These are phyloP conservation scores for Drosophila cognata DNA, from an alignment of 2,888 invertebrate genomes.

Conservation along the genomic window DNA sequence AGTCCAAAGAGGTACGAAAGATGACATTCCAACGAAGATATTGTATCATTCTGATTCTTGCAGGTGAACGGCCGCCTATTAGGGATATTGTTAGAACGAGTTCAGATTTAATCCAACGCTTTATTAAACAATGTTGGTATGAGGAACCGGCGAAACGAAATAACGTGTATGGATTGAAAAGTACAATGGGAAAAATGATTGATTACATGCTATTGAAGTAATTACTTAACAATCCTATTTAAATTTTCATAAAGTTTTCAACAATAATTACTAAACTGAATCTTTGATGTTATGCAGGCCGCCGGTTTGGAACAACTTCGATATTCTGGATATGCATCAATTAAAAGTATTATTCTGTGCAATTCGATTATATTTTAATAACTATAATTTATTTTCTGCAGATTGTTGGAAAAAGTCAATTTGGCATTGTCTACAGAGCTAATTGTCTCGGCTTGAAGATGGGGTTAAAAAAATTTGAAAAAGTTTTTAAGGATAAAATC, in stretches of 20 bases:
- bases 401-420: neutral
- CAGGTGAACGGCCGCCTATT: neutral
- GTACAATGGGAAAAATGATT: neutral
- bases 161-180: neutral
- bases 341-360: neutral
- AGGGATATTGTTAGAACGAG: fast-evolving
- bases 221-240: neutral
- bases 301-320: fast-evolving
- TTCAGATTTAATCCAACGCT: neutral
- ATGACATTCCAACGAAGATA: neutral
- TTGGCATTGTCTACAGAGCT: neutral
- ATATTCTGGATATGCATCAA: neutral
- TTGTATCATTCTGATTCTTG: neutral
- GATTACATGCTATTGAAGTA: neutral
- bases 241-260: neutral
- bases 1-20: neutral
- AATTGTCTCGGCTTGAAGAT: neutral
- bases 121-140: neutral
- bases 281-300: neutral
- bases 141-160: neutral
- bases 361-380: neutral
- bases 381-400: neutral
- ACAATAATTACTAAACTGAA: neutral
- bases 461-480: neutral
- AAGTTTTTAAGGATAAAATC: neutral